These are phyloP conservation scores for Daphoenositta chrysoptera DNA, from an alignment of 2,113 vertebrate species.

Conservation along the genomic window DNA sequence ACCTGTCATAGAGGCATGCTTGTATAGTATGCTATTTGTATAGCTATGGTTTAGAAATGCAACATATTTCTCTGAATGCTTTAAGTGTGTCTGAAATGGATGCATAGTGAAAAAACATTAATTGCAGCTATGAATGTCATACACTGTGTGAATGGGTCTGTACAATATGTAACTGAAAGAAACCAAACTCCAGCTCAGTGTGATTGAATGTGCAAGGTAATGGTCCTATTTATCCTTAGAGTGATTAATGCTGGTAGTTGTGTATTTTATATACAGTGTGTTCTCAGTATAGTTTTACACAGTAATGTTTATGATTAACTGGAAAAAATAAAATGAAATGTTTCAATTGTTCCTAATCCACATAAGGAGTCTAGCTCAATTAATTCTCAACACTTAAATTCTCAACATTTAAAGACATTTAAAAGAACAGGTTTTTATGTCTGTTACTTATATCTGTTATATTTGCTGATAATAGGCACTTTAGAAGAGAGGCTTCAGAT, in stretches of 20 bases:
- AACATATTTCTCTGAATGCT: not conserved
- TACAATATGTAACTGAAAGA: not conserved
- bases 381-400: not conserved
- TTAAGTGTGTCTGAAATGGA: not conserved
- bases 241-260: not conserved
- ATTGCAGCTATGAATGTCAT: not conserved
- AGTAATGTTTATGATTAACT: not conserved
- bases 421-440: not conserved
- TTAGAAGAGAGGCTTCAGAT: conserved; percentile 78
- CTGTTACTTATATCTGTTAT: conserved; percentile 61
- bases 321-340: not conserved
- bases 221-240: not conserved
- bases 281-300: not conserved
- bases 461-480: conserved; percentile 73
- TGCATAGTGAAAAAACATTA: not conserved
- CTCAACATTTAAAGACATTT: not conserved
- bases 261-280: not conserved
- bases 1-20: not conserved
- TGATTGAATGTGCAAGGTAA: not conserved
- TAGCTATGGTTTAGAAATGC: not conserved
- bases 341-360: not conserved
- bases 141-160: not conserved
- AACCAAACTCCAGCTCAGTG: not conserved
- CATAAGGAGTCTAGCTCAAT: not conserved
- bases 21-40: not conserved